Conservation (phyloP, 2,113 vertebrate genomes). For the Chlamydotis undulata region DNA sequence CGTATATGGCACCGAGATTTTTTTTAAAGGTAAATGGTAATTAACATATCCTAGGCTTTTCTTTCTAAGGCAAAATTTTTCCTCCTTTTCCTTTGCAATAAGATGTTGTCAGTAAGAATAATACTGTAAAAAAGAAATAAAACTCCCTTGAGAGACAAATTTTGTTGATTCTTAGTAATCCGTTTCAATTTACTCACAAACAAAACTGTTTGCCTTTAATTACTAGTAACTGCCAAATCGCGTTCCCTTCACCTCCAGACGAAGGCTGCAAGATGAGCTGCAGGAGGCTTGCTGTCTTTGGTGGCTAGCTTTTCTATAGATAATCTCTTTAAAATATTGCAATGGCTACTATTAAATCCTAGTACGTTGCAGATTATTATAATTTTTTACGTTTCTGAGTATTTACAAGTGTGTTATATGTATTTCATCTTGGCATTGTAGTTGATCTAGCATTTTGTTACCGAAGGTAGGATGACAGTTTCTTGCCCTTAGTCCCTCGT, state of each 20-base stretch:
- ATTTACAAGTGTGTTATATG: not conserved
- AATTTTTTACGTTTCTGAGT: not conserved
- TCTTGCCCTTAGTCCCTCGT: not conserved
- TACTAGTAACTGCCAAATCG: not conserved
- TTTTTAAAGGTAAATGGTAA: not conserved
- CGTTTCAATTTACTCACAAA: not conserved
- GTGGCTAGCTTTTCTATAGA: not conserved
- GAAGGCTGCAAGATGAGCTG: not conserved
- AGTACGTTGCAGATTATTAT: accelerated
- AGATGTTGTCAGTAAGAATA: not conserved
- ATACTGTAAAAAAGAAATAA: not conserved
- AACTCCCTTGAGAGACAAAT: not conserved
- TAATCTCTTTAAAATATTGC: not conserved
- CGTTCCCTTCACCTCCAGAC: not conserved
- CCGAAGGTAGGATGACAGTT: not conserved
- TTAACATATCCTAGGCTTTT: not conserved
- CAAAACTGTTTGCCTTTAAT: not conserved
- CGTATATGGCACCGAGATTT: not conserved
- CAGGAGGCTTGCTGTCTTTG: not conserved
- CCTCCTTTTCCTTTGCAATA: not conserved
- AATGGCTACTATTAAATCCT: not conserved
- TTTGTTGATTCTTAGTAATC: not conserved
- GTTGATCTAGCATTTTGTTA: not conserved
- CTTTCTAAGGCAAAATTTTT: not conserved
- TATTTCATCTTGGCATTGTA: not conserved